phyloP scores from a whole-genome alignment of 2,113 vertebrate species.

The Hypocryptadius cinnamomeus region DNA sequence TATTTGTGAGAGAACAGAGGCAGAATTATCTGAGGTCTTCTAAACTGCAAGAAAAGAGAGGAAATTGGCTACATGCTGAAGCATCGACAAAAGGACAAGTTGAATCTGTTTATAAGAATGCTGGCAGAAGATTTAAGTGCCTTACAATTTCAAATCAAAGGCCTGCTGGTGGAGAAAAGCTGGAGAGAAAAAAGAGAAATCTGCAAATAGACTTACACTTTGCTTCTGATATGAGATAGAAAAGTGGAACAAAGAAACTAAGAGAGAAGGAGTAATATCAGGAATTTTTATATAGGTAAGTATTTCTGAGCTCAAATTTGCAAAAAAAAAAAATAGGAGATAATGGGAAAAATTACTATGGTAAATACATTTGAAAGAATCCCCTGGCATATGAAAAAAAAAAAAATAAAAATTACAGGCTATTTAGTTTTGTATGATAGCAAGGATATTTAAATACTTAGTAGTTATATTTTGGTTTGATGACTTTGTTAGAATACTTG shows the following conservation, averaged over 20 bases:
- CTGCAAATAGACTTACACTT: conserved; percentile 31
- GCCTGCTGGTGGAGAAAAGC: not conserved
- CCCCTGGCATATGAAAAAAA: not conserved
- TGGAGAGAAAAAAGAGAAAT: conserved; percentile 3
- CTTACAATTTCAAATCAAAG: conserved; percentile 55
- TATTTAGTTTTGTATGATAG: not conserved
- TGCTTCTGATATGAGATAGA: not conserved
- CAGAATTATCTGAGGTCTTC: conserved; percentile 42
- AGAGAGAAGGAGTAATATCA: not conserved
- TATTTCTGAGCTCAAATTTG: not conserved
- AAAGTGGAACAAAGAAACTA: conserved; percentile 3
- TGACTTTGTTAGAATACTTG: not conserved
- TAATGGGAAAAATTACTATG: not conserved
- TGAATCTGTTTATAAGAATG: conserved; percentile 41
- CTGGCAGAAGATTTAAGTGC: conserved; percentile 39
- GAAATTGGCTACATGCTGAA: conserved; percentile 38
- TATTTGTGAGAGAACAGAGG: conserved; percentile 36
- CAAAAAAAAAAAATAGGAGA: not conserved
- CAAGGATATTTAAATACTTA: not conserved
- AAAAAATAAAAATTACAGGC: not conserved
- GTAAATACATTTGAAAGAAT: not conserved
- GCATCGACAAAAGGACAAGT: conserved; percentile 2
- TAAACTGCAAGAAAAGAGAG: conserved; percentile 32
- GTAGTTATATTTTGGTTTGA: not conserved
- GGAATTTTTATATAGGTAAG: not conserved